Conservation (phyloP, 2,797 vertebrate species). For the Chloroceryle amazona region DNA sequence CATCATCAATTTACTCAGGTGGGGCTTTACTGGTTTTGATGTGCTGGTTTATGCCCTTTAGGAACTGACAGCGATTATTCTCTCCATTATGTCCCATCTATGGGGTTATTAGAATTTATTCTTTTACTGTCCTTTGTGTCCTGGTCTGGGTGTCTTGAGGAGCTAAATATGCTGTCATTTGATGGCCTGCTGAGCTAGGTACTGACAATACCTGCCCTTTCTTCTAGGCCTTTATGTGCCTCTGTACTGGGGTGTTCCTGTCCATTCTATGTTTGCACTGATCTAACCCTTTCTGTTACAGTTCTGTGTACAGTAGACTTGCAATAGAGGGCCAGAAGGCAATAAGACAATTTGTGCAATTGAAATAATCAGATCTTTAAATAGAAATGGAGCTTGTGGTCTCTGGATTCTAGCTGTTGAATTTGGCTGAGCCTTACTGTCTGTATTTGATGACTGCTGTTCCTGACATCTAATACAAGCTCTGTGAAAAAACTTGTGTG, state of each 20-base stretch:
- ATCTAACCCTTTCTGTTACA: not conserved
- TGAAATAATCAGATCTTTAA: not conserved
- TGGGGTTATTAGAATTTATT: not conserved
- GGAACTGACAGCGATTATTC: not conserved
- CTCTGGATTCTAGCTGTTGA: not conserved
- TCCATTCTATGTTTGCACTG: not conserved
- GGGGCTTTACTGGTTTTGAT: not conserved
- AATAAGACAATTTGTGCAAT: not conserved
- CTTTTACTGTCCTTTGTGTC: not conserved
- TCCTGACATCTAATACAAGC: not conserved
- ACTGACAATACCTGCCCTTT: not conserved
- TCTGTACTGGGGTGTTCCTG: not conserved
- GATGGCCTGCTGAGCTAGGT: not conserved
- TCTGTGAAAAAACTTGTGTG: not conserved
- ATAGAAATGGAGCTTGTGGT: not conserved
- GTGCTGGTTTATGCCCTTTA: not conserved
- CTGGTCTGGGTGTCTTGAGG: not conserved
- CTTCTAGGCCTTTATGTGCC: not conserved
- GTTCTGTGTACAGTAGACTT: not conserved
- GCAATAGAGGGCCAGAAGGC: not conserved
- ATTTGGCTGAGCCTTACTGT: not conserved
- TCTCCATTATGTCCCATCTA: not conserved
- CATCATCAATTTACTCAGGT: fast-evolving
- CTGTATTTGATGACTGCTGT: not conserved
- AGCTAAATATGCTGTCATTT: not conserved